Percentiles rank a stretch among this genome's conserved stretches.
Conservation (phyloP, 2,797 vertebrate species). For the Acanthurus lineatus region DNA sequence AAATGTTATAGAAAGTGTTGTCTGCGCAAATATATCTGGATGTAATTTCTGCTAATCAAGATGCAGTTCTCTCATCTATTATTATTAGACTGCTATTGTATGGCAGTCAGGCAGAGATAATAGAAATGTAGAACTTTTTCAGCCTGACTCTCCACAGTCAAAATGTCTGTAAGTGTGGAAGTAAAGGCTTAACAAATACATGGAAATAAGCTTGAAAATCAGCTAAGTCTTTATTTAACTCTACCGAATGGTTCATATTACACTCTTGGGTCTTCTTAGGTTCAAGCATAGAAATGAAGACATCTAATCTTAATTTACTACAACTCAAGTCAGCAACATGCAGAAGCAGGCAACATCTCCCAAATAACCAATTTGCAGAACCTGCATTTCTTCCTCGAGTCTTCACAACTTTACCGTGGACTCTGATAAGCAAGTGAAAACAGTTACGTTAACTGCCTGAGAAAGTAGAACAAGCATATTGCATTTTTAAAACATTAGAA, state of each 20-base stretch:
- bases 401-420: no score
- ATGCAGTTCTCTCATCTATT: neutral
- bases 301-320: no score
- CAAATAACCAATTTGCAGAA: no score
- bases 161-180: neutral
- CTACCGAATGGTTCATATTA: neutral
- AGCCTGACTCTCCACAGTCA: neutral
- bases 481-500: no score
- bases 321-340: no score
- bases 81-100: neutral
- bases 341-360: no score
- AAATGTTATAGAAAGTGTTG: neutral
- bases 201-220: slow-evolving; percentile 10
- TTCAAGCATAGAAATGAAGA: no score
- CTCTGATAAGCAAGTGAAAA: no score
- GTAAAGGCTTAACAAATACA: neutral
- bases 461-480: no score
- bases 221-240: neutral
- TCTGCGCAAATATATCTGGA: neutral
- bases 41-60: neutral
- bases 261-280: no score
- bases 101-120: neutral
- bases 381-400: no score
- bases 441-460: no score
- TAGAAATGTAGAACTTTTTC: neutral